Conservation (phyloP, 2,797 vertebrate genomes). For the Xerus rutilus region DNA sequence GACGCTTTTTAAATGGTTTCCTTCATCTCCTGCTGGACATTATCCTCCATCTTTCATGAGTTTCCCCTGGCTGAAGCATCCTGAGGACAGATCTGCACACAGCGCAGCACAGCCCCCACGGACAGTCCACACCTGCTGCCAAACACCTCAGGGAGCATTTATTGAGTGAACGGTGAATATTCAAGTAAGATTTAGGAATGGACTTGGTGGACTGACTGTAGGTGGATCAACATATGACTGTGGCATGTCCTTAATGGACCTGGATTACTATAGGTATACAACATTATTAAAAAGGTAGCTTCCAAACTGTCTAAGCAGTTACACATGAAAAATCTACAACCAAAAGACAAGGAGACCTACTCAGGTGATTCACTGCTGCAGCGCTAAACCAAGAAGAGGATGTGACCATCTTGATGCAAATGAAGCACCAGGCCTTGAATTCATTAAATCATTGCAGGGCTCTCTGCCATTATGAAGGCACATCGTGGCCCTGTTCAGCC, state of each 20-base stretch:
- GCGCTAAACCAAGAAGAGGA: not conserved
- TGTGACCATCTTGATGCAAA: not conserved
- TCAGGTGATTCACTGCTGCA: not conserved
- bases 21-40: not conserved
- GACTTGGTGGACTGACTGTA: not conserved
- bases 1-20: not conserved
- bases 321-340: not conserved
- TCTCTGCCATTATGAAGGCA: not conserved
- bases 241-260: not conserved
- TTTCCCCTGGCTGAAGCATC: not conserved
- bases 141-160: not conserved
- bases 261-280: not conserved
- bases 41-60: not conserved
- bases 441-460: not conserved
- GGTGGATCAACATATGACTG: not conserved
- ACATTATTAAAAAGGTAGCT: not conserved
- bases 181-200: not conserved
- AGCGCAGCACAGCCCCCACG: not conserved
- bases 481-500: not conserved
- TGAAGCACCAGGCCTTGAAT: not conserved
- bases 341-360: not conserved
- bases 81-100: not conserved
- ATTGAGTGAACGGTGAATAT: not conserved
- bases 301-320: not conserved
- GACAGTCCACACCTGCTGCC: not conserved